Conservation (phyloP, 2,113 vertebrate species). For the Zootoca vivipara region DNA sequence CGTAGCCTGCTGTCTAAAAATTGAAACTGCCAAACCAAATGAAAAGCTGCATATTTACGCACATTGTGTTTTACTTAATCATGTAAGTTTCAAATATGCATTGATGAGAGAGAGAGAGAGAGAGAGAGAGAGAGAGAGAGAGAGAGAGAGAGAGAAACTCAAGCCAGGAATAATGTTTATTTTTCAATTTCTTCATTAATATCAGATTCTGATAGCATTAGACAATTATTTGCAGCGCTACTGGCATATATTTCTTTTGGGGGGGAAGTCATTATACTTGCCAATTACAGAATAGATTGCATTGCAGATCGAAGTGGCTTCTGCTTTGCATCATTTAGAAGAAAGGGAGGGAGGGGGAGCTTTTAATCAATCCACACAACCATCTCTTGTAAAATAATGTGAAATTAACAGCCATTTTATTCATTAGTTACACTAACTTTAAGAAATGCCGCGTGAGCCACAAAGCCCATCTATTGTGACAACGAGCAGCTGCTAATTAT, state of each 20-base stretch:
- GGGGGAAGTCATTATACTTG: slow-evolving; percentile 50
- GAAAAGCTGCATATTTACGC: slow-evolving; percentile 37
- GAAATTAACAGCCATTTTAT: slow-evolving; percentile 46
- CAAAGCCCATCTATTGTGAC: slow-evolving; percentile 35
- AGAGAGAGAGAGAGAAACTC: not conserved
- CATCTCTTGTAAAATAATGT: slow-evolving; percentile 35
- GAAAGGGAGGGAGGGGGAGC: slow-evolving; percentile 19
- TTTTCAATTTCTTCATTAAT: slow-evolving; percentile 69
- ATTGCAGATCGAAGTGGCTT: slow-evolving; percentile 56
- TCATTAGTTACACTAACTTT: slow-evolving; percentile 49
- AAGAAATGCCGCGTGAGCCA: slow-evolving; percentile 36
- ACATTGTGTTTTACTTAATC: slow-evolving; percentile 51
- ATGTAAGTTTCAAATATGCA: slow-evolving; percentile 55
- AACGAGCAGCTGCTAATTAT: slow-evolving; percentile 32
- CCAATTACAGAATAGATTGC: slow-evolving; percentile 61
- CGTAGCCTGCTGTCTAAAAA: slow-evolving; percentile 28
- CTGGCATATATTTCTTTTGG: slow-evolving; percentile 52
- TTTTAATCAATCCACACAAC: slow-evolving; percentile 38
- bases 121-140: too few relatives aligned
- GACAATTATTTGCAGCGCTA: slow-evolving; percentile 46
- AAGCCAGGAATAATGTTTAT: slow-evolving; percentile 55
- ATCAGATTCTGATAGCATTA: slow-evolving; percentile 34
- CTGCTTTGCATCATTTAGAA: slow-evolving; percentile 55
- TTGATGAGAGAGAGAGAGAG: slow-evolving; percentile 5
- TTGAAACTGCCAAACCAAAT: slow-evolving; percentile 46